phyloP scores from a whole-genome alignment of 2,113 vertebrate species.

The Machaerirhynchus nigripectus region DNA sequence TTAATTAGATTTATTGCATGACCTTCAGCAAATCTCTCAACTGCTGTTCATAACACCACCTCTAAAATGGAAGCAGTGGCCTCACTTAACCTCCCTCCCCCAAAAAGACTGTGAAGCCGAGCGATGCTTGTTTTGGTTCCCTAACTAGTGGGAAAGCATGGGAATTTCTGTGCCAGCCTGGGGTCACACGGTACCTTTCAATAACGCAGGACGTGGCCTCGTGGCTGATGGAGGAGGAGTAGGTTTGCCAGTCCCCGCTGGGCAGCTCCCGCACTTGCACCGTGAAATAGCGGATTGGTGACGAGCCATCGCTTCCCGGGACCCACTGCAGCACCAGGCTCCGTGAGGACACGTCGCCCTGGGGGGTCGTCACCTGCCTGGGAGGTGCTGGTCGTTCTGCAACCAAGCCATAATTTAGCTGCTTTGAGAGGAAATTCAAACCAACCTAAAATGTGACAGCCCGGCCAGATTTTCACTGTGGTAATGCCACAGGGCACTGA shows the following conservation, averaged over 20 bases:
- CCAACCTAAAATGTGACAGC: not conserved
- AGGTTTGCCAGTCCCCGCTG: conserved; percentile 78
- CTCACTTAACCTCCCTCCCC: not conserved
- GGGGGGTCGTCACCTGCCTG: conserved; percentile 79
- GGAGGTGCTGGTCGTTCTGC: conserved; percentile 91
- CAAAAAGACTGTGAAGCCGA: not conserved
- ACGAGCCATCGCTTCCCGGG: conserved; percentile 85
- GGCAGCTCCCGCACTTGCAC: conserved; percentile 88
- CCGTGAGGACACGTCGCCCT: conserved; percentile 82
- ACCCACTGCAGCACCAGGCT: conserved; percentile 84
- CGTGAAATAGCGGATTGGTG: conserved; percentile 89
- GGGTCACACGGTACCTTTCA: conserved; percentile 74
- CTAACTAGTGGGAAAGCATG: not conserved
- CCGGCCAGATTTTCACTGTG: not conserved
- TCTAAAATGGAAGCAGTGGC: not conserved
- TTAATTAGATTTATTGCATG: conserved; percentile 42
- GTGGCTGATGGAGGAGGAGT: conserved; percentile 84
- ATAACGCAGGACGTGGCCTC: conserved; percentile 80
- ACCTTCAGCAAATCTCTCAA: conserved; percentile 40
- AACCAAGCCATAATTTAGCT: not conserved
- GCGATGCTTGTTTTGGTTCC: not conserved
- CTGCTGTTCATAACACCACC: not conserved
- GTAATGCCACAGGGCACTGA: not conserved
- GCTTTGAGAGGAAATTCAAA: not conserved
- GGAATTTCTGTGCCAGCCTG: not conserved